Evolutionary conservation across 2,888 invertebrate genomes (phyloP).

Genomic region (Argynnis bischoffii): DNA sequence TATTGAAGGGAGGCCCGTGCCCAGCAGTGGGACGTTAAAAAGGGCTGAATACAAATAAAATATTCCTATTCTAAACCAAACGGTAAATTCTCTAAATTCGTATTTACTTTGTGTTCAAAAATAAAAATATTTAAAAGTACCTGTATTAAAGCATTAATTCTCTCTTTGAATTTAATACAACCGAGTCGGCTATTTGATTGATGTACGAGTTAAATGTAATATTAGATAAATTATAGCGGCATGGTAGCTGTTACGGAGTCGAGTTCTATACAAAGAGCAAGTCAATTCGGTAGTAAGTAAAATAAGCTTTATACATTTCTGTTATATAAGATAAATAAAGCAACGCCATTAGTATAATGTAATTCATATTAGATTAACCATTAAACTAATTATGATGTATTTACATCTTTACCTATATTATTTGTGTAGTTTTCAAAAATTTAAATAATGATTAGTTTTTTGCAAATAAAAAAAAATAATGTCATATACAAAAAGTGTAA

Average conservation of each 20-base stretch:
- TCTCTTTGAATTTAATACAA: constrained; percentile 21
- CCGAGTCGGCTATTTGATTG: constrained; percentile 58
- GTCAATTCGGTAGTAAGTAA: constrained; percentile 74
- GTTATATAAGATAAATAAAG: background rate
- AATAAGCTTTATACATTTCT: constrained; percentile 52
- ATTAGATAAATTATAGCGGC: constrained; percentile 68
- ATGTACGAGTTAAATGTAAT: constrained; percentile 66
- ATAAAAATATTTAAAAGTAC: constrained; percentile 2
- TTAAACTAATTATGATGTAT: too few relatives aligned
- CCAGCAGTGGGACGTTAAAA: too few relatives aligned
- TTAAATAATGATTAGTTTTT: too few relatives aligned
- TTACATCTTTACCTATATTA: too few relatives aligned
- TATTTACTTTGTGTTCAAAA: constrained; percentile 6
- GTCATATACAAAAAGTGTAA: too few relatives aligned
- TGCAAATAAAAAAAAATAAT: too few relatives aligned
- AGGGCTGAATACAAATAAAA: too few relatives aligned
- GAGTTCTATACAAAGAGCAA: constrained; percentile 63
- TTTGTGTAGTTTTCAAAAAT: too few relatives aligned
- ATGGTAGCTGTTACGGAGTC: constrained; percentile 65
- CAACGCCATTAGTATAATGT: too few relatives aligned
- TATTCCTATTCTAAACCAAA: too few relatives aligned
- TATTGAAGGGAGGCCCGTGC: too few relatives aligned
- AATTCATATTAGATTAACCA: too few relatives aligned
- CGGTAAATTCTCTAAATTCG: background rate
- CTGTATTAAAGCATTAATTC: constrained; percentile 21